phyloP scores from a whole-genome alignment of 2,113 vertebrate species.

The Atrichornis clamosus region DNA sequence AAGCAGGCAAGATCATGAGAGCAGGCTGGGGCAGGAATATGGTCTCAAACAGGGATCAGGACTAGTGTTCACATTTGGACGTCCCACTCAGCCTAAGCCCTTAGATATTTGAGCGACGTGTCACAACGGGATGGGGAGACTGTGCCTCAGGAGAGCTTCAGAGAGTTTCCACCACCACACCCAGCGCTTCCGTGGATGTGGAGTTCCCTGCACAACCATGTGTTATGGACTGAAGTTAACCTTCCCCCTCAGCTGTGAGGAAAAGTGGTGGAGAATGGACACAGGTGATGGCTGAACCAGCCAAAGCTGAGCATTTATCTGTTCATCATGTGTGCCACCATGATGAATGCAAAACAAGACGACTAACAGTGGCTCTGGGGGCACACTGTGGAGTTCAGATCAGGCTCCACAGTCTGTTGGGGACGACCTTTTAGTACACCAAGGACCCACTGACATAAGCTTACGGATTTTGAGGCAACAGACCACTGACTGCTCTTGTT shows the following conservation, averaged over 20 bases:
- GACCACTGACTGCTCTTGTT: neutral
- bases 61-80: neutral
- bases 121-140: fast-evolving
- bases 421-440: neutral
- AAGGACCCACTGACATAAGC: neutral
- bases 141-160: neutral
- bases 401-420: neutral
- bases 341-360: neutral
- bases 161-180: neutral
- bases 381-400: neutral
- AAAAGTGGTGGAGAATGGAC: neutral
- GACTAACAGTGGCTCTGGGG: neutral
- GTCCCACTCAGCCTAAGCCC: neutral
- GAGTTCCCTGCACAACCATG: neutral
- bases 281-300: neutral
- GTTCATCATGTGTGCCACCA: fast-evolving
- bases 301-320: neutral
- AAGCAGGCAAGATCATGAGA: neutral
- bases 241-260: neutral
- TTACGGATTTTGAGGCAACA: neutral
- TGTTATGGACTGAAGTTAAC: neutral
- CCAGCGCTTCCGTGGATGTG: neutral
- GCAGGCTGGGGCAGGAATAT: neutral
- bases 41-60: neutral
- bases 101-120: neutral